A percentile compares a stretch with the other conserved stretches of the same genome.
These are phyloP conservation scores for Pristiophorus japonicus DNA, from an alignment of 2,113 vertebrate genomes.

Conservation along the genomic window DNA sequence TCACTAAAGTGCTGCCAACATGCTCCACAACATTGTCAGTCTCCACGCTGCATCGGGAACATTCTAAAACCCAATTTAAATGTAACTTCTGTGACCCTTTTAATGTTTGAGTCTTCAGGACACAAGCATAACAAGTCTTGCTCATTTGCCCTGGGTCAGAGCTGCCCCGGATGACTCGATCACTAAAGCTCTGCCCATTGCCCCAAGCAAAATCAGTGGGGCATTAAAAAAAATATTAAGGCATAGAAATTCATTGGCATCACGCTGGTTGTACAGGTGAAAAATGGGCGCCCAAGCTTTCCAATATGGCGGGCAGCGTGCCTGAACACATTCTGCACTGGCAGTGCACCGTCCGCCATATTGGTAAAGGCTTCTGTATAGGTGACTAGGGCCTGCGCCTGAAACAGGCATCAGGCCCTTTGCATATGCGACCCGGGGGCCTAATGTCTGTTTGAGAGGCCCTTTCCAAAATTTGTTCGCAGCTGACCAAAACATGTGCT, in stretches of 20 bases:
- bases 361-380: not conserved
- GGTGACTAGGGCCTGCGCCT: not conserved
- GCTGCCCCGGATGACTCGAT: not conserved
- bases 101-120: not conserved
- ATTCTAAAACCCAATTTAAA: slow-evolving; percentile 7
- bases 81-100: not conserved
- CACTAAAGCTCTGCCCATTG: not conserved
- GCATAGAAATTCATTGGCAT: not conserved
- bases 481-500: no score
- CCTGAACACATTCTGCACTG: not conserved
- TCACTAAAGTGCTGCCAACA: not conserved
- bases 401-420: not conserved
- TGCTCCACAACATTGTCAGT: not conserved
- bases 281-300: not conserved
- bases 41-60: not conserved
- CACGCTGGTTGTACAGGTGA: not conserved
- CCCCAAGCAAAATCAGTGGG: not conserved
- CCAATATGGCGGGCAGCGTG: not conserved
- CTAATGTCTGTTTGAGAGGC: not conserved
- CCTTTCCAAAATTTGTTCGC: not conserved
- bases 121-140: not conserved
- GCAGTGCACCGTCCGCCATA: no score
- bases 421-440: not conserved
- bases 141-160: not conserved
- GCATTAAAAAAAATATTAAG: no score